Evolutionary conservation across 2,888 invertebrate species (phyloP), one percentile per base, ranked within the genome.

Genomic region (Yponomeuta cagnagella): DNA sequence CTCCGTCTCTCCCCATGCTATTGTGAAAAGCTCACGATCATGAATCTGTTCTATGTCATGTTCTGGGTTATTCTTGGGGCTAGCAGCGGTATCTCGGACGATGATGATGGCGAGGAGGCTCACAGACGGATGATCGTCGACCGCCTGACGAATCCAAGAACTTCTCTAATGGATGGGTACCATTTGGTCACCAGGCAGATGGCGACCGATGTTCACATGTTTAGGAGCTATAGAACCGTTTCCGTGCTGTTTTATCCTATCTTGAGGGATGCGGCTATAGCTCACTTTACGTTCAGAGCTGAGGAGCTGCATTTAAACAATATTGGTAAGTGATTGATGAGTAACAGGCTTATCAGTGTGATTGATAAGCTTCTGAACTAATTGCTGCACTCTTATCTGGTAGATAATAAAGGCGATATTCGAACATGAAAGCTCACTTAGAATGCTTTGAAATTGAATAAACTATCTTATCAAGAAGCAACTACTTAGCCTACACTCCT

Each of bases 291-390:
- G n/a, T 91, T 92, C 77, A 89, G 89, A 77, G 88, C 90, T 10
- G 92, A 92, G 77, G 92, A 93, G 75, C 84, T 92, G 43, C 93
- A 93, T 79, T 79, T 90, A 74, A 93, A 92, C 81, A 88, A 83
- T 73, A 89, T 92, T 80, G 93, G 92, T 93, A 84, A 78, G 89
- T 86, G 2, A 64, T 31, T 23, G 10, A 48, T 69, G 48, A 69
- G n/a, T 10, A 65, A 33, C 70, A 58, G 63, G 43, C 37, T 72
- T 73, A 69, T 65, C 33, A 64, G 15, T 48, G 52, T 58, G 3
- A 15, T 58, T 58, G 2, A 15, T 15, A 15, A 58, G 15, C 52
- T 58, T 58, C 52, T 65, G 65, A 10, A 67, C 6, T 58, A 12
- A 58, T 58, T 58, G 15, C 12, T 58, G 12, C 65, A 31, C 73